Conservation (phyloP, 2,113 vertebrate genomes). For the Zosterops borbonicus region DNA sequence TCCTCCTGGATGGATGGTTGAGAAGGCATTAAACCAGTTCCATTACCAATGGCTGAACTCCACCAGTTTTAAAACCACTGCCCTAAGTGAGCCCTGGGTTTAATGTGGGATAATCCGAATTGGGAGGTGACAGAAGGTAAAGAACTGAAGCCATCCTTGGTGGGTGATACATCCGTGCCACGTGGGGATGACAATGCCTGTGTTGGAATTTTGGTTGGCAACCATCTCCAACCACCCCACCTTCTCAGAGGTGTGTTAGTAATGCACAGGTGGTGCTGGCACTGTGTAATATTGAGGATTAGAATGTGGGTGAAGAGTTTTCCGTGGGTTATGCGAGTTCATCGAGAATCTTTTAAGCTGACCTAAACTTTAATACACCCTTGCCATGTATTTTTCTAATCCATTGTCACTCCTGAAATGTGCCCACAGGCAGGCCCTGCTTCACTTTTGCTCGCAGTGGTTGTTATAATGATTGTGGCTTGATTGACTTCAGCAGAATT, state of each 20-base stretch:
- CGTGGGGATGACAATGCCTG: background rate
- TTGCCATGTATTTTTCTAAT: background rate
- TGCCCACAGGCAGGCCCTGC: background rate
- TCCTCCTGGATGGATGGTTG: background rate
- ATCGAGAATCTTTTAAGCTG: background rate
- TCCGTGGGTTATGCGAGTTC: background rate
- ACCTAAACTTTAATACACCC: background rate
- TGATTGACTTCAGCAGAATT: conserved; percentile 23
- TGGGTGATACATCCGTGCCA: background rate
- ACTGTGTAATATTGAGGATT: background rate
- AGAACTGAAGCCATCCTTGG: background rate
- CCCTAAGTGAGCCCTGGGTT: background rate
- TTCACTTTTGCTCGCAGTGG: background rate
- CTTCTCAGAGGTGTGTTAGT: background rate
- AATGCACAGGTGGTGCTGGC: background rate
- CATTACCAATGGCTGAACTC: background rate
- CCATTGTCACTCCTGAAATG: background rate
- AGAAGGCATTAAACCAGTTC: background rate
- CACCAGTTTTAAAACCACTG: background rate
- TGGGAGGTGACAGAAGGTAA: background rate
- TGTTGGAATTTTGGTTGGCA: conserved; percentile 11
- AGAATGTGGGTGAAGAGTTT: background rate
- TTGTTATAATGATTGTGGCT: conserved; percentile 1
- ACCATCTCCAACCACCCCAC: background rate
- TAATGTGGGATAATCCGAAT: background rate